Evolutionary conservation across 2,113 vertebrate genomes (phyloP), one percentile per base, ranked within the genome.

Genomic region (Lampris megalopsis): DNA sequence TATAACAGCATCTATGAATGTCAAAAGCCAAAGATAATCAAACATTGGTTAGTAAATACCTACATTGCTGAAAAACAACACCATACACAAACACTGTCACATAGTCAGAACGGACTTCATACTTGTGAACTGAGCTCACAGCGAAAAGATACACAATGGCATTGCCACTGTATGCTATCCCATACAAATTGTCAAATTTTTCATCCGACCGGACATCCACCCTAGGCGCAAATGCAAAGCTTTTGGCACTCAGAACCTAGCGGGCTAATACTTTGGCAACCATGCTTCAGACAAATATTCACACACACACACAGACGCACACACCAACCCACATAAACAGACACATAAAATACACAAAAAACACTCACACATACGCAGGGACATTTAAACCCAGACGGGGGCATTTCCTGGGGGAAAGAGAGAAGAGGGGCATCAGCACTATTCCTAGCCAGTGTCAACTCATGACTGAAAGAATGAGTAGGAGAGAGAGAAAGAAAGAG

Each of bases 381-480:
- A 71, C 63, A 66, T 57, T 64, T 2, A 49, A 68, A 84, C 77
- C 45, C 79, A 77, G 88, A 88, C 87, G 5, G 85, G 64, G 75
- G 86, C 13, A 90, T 92, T 92, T 93, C 89, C 87, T 90, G 88
- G 73, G 83, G 52, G 73, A 75, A 24, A 24, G 24, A 61, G 80
- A 84, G 56, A 76, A 82, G 73, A 59, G 73, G 75, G 79, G 58
- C 85, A 90, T 93, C 91, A 93, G 92, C 92, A 93, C 69, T 85
- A 90, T 88, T 89, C 73, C 3, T 66, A 79, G 88, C 90, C 91
- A 91, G 74, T 59, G 77, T 88, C 78, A 71, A 60, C 81, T 86
- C 85, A 78, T 90, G 83, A 75, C 81, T 41, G 48, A 65, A 77
- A 75, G 70, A 80, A 66, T 59, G 66, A 70, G 48, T 53, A 13